Percentiles rank a stretch among this genome's conserved stretches.
phyloP scores from a whole-genome alignment of 2,113 vertebrate genomes.

The Ophthalmolycus amberensis region DNA sequence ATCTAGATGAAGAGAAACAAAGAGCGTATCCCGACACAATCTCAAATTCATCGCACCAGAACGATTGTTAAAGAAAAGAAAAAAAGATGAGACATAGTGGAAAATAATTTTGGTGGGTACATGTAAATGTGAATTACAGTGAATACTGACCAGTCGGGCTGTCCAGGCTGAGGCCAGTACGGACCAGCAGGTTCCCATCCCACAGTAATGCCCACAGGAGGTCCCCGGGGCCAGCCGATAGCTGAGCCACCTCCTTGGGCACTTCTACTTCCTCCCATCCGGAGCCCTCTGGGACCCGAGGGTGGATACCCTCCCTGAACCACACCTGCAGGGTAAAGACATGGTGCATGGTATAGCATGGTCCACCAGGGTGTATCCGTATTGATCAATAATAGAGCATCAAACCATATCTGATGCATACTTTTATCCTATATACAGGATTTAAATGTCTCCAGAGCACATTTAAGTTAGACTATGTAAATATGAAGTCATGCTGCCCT shows the following conservation, averaged over 20 bases:
- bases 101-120: neutral
- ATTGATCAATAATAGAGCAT: neutral
- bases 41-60: neutral
- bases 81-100: neutral
- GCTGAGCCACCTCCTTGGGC: conserved; percentile 92
- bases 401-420: neutral
- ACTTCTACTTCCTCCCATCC: conserved; percentile 88
- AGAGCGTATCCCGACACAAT: neutral
- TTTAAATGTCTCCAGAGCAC: neutral
- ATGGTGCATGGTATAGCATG: neutral
- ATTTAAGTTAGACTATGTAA: neutral
- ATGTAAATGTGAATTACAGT: neutral
- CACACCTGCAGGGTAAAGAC: conserved; percentile 85
- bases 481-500: conserved; percentile 64
- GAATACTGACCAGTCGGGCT: conserved; percentile 88
- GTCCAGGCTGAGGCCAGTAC: conserved; percentile 91
- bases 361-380: neutral
- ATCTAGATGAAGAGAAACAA: neutral
- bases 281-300: conserved; percentile 92
- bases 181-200: conserved; percentile 94
- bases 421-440: too few relatives aligned
- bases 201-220: conserved; percentile 95
- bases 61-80: neutral
- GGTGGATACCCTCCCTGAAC: conserved; percentile 92
- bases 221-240: conserved; percentile 92